phyloP scores from a whole-genome alignment of 2,113 vertebrate genomes.

The Narcine bancroftii region DNA sequence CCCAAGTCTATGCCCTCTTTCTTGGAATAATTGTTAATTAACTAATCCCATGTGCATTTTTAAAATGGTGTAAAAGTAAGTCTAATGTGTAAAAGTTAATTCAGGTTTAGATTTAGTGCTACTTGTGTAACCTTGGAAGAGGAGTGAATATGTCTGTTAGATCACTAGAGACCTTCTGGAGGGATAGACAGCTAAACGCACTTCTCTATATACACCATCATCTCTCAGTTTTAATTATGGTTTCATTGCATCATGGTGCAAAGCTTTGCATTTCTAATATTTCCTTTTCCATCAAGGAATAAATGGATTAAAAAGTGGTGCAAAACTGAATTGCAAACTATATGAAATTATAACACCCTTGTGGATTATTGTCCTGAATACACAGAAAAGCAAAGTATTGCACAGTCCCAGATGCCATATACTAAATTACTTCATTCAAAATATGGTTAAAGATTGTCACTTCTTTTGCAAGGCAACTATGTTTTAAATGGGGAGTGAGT shows the following conservation, averaged over 20 bases:
- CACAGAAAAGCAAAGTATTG: background rate
- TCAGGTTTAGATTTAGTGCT: background rate
- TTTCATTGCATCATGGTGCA: background rate
- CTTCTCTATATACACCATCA: background rate
- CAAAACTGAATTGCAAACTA: background rate
- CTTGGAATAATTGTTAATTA: background rate
- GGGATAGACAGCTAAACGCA: too few relatives aligned
- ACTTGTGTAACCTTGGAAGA: background rate
- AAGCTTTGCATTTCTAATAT: background rate
- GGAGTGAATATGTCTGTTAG: background rate
- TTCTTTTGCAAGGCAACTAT: background rate
- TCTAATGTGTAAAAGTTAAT: background rate
- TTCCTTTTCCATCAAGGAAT: background rate
- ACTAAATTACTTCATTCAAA: background rate
- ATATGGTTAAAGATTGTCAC: background rate
- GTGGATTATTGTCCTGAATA: background rate
- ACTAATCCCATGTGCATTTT: background rate
- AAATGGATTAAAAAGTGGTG: background rate
- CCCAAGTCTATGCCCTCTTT: background rate
- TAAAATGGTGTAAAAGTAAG: background rate
- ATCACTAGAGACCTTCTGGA: background rate
- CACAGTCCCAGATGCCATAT: background rate
- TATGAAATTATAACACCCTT: background rate
- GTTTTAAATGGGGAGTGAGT: background rate
- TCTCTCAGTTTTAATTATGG: background rate